Evolutionary conservation across 2,797 vertebrate species (phyloP).

Genomic region (Menidia menidia): DNA sequence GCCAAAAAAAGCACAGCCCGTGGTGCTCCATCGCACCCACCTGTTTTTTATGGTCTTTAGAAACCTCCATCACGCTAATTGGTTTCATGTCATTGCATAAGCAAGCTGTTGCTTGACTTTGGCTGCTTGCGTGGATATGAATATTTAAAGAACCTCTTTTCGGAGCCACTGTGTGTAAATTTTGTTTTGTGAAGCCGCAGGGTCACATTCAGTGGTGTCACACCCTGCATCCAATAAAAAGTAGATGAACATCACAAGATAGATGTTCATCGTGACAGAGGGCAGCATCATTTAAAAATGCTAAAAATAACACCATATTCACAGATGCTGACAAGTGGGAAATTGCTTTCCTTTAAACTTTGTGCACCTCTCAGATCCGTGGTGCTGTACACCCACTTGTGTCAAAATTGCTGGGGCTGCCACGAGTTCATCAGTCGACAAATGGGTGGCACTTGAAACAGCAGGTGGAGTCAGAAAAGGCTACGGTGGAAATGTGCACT

Average conservation of each 20-base stretch:
- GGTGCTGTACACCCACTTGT: slow-evolving; percentile 25
- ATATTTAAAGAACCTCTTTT: slow-evolving; percentile 75
- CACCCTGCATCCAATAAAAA: slow-evolving; percentile 38
- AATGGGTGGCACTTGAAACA: slow-evolving; percentile 14
- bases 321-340: slow-evolving; percentile 50
- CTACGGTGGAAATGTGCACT: neutral
- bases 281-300: slow-evolving; percentile 57
- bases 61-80: slow-evolving; percentile 79
- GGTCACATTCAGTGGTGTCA: slow-evolving; percentile 47
- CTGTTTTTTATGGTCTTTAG: slow-evolving; percentile 59
- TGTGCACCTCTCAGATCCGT: neutral
- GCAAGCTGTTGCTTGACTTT: slow-evolving; percentile 79
- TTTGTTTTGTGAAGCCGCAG: slow-evolving; percentile 52
- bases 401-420: slow-evolving; percentile 38
- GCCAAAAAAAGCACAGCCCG: slow-evolving; percentile 30
- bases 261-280: slow-evolving; percentile 42
- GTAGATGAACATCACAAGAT: slow-evolving; percentile 5
- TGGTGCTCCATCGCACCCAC: slow-evolving; percentile 34
- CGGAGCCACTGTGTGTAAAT: slow-evolving; percentile 56
- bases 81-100: slow-evolving; percentile 76
- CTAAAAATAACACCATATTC: slow-evolving; percentile 48
- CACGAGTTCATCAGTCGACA: slow-evolving; percentile 55
- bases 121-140: slow-evolving; percentile 66
- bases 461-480: neutral
- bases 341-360: slow-evolving; percentile 61